A percentile compares a stretch with the other conserved stretches of the same genome.
These are phyloP conservation scores for Cebidichthys violaceus DNA, from an alignment of 2,113 vertebrate genomes.

Conservation along the genomic window DNA sequence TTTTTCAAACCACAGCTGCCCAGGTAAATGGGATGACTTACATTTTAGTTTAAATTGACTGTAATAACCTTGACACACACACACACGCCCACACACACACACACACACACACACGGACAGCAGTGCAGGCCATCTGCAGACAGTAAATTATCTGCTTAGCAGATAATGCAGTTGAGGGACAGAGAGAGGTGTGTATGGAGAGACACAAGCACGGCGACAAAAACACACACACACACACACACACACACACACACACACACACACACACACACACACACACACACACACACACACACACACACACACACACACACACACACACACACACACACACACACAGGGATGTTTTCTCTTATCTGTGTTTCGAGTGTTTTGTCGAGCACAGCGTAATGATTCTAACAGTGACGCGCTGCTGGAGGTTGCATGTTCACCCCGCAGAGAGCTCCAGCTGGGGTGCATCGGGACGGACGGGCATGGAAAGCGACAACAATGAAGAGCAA, in stretches of 20 bases:
- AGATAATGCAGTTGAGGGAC: slow-evolving; percentile 48
- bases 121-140: slow-evolving; percentile 66
- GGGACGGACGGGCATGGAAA: neutral
- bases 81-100: slow-evolving; percentile 18
- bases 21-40: slow-evolving; percentile 29
- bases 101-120: slow-evolving; percentile 33
- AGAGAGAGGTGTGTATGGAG: neutral
- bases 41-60: slow-evolving; percentile 44
- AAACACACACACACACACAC: too few species aligned
- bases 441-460: neutral
- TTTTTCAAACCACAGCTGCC: neutral
- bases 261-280: slow-evolving; percentile 9
- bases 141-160: slow-evolving; percentile 69
- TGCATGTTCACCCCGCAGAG: neutral
- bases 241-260: slow-evolving; percentile 16
- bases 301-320: too few species aligned
- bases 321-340: slow-evolving; percentile 2
- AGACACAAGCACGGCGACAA: neutral
- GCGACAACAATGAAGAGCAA: neutral
- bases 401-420: neutral
- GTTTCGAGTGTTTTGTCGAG: slow-evolving; percentile 10
- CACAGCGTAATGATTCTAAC: neutral
- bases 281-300: too few species aligned
- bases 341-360: slow-evolving; percentile 11
- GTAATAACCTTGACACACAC: slow-evolving; percentile 55